Conservation (phyloP, 2,888 invertebrate species). For the Steromphala cineraria region DNA sequence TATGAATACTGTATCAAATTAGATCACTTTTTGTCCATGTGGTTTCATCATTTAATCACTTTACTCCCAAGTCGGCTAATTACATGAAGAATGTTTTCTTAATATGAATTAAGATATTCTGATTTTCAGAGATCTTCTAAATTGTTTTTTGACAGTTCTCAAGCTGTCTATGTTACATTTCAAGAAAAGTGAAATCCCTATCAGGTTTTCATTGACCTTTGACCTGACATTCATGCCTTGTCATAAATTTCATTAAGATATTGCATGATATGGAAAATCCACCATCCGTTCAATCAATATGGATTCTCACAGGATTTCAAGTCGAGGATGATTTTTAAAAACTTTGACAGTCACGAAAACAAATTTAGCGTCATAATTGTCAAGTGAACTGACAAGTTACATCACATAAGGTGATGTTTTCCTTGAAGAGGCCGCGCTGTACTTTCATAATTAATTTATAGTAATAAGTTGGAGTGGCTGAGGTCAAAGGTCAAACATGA, state of each 20-base stretch:
- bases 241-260: conserved; percentile 8
- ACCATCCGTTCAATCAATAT: neutral
- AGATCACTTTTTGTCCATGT: too few species aligned
- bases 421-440: neutral
- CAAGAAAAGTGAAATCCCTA: too few species aligned
- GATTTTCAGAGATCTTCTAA: too few species aligned
- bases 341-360: neutral
- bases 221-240: neutral
- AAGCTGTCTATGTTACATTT: too few species aligned
- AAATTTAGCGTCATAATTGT: neutral
- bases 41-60: too few species aligned
- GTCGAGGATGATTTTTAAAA: neutral
- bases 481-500: neutral
- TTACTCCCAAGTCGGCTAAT: too few species aligned
- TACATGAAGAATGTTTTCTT: too few species aligned
- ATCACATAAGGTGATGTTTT: neutral
- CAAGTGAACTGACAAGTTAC: neutral
- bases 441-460: neutral
- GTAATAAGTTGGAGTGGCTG: neutral
- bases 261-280: neutral
- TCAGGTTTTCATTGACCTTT: neutral
- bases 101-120: too few species aligned
- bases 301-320: neutral
- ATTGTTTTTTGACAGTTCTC: too few species aligned
- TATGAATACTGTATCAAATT: too few species aligned